Evolutionary conservation across 2,113 vertebrate species (phyloP).

Genomic region (Pteronura brasiliensis): DNA sequence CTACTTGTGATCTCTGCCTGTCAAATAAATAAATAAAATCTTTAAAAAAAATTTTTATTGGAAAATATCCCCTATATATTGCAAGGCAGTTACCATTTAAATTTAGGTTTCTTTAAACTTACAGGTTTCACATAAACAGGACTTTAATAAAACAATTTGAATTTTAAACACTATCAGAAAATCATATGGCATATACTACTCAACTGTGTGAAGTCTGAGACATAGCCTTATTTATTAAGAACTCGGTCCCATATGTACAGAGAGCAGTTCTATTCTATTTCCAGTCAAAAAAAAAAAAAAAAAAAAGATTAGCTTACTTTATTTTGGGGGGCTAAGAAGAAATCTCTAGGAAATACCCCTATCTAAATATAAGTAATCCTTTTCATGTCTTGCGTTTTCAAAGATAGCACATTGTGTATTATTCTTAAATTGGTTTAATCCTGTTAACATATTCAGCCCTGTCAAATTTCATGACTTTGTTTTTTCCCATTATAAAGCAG

Average conservation of each 20-base stretch:
- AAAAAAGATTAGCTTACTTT: background rate
- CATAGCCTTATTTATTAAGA: background rate
- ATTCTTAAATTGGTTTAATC: background rate
- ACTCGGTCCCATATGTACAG: background rate
- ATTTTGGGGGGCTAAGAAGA: background rate
- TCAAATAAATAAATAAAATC: too few relatives aligned
- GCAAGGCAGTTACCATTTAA: background rate
- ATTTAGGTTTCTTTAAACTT: background rate
- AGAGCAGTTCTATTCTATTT: background rate
- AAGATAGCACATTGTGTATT: background rate
- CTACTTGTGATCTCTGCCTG: too few relatives aligned
- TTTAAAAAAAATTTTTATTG: background rate
- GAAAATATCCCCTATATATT: background rate
- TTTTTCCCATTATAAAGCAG: background rate
- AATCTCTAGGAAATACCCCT: background rate
- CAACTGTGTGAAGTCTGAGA: background rate
- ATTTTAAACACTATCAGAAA: background rate
- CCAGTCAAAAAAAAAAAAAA: background rate
- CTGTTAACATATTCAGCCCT: background rate
- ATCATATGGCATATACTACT: background rate
- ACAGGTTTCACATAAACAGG: background rate
- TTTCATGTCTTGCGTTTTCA: constrained; percentile 7
- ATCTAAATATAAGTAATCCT: background rate
- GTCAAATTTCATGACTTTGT: background rate
- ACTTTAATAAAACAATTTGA: background rate